A percentile compares a stretch with the other conserved stretches of the same genome.
Conservation (phyloP, 1,140 invertebrate species). For the Lucilia sericata region DNA sequence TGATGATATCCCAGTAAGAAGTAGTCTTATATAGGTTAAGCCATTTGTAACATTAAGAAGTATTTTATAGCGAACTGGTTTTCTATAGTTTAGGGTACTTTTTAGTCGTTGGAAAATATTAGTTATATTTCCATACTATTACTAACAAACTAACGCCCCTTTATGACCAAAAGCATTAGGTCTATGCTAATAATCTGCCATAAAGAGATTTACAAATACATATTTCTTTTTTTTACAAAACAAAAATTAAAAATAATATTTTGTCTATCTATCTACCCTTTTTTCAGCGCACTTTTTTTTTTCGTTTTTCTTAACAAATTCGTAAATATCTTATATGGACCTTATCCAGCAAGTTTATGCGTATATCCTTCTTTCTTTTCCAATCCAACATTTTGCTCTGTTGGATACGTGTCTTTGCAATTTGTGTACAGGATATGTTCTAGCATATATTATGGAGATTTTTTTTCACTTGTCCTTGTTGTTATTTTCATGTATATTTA, state of each 20-base stretch:
- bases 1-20: background rate
- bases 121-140: too few species aligned
- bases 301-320: background rate
- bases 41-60: background rate
- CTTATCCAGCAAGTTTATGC: background rate
- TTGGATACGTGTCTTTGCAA: conserved; percentile 54
- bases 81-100: too few species aligned
- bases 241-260: conserved; percentile 16
- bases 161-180: background rate
- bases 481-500: conserved; percentile 32
- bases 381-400: background rate
- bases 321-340: background rate
- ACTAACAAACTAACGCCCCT: background rate
- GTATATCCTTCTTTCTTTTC: background rate
- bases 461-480: conserved; percentile 33
- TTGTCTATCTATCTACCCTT: background rate
- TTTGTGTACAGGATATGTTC: conserved; percentile 67
- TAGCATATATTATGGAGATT: conserved; percentile 67
- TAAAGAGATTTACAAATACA: background rate
- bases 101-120: too few species aligned
- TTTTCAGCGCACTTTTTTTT: background rate
- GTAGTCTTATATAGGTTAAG: background rate
- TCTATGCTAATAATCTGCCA: background rate
- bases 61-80: too few species aligned
- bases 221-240: background rate